Evolutionary conservation across 2,797 vertebrate genomes (phyloP).

Genomic region (Pampus argenteus): DNA sequence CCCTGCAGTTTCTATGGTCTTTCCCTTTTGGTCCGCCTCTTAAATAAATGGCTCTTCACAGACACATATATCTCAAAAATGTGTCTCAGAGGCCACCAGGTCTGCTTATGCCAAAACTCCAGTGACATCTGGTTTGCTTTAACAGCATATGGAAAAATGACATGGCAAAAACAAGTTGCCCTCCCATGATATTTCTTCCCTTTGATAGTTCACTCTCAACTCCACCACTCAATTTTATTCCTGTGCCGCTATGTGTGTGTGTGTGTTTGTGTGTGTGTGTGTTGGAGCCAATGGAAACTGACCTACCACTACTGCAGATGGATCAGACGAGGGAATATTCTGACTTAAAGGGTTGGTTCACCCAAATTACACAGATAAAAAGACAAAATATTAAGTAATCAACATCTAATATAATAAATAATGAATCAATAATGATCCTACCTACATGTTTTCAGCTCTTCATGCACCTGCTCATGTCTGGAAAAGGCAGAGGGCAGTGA

Average conservation of each 20-base stretch:
- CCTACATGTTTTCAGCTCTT: background rate
- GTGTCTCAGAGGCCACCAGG: slow-evolving; percentile 57
- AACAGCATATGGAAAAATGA: slow-evolving; percentile 69
- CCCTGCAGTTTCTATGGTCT: slow-evolving; percentile 39
- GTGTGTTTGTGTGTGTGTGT: slow-evolving; percentile 33
- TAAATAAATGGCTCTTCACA: slow-evolving; percentile 66
- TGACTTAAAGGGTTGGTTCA: slow-evolving; percentile 17
- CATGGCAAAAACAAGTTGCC: slow-evolving; percentile 68
- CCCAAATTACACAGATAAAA: slow-evolving; percentile 5
- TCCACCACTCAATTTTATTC: slow-evolving; percentile 66
- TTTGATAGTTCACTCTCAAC: slow-evolving; percentile 73
- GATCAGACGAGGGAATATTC: slow-evolving; percentile 36
- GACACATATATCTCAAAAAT: slow-evolving; percentile 42
- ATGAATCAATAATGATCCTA: background rate
- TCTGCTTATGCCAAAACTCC: slow-evolving; percentile 62
- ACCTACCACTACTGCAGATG: slow-evolving; percentile 45
- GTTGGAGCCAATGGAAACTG: slow-evolving; percentile 46
- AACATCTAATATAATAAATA: background rate
- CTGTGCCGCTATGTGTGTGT: slow-evolving; percentile 33
- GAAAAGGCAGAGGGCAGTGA: background rate
- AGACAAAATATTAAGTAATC: background rate
- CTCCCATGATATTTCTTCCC: slow-evolving; percentile 66
- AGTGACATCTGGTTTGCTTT: slow-evolving; percentile 75
- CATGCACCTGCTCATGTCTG: too few relatives aligned
- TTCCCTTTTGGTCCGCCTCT: slow-evolving; percentile 49